Base-by-base conservation (phyloP, 2,113 vertebrate species). In the Romanogobio albipinnatus region DNA sequence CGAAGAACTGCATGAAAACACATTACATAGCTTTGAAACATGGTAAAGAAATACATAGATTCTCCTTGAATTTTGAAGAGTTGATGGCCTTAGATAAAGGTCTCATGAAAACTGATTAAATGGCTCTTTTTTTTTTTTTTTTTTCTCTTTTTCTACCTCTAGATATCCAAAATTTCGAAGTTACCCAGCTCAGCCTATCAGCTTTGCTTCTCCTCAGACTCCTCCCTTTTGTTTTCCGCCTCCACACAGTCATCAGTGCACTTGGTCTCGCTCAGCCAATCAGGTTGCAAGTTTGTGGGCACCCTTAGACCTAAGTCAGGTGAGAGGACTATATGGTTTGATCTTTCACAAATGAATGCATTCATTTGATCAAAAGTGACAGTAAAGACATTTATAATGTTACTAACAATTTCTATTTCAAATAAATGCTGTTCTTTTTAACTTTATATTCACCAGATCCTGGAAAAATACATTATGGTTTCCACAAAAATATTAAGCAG, bases 201-300 rank as follows among this genome's bases (percentile, higher is more conserved):
- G 89, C 95, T 99, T 61, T 94, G 96, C 88, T 99, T 98, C 92
- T 96, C 97, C 2, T 80, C 94, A 0, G 95, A 99, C 91, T 98
- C 98, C 17, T 68, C 91, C 80, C 93, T 88, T 39, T 95, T 99
- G 59, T 97, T 97, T 0, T 92, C 96, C 0, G 95, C 96, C 24
- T 96, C 95, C 0, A 90, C 90, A 17, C 89, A 58, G 0, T 95
- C 96, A 0, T 92, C 93, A 0, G 91, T 99, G 0, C 87, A 97
- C 0, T 47, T 97, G 1, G 68, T 96, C 0, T 87, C 92, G 47
- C 92, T 99, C 19, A 88, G 87, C 82, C 94, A 94, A 53, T 86
- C 82, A 0, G 90, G 89, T 83, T 97, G 96, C 92, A 96, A 93
- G 86, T 91, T 95, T 77, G 84, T 96, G 59, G 93, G 94, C 53